Base-by-base conservation (phyloP, 2,888 invertebrate species). In the Archips crataeganus region DNA sequence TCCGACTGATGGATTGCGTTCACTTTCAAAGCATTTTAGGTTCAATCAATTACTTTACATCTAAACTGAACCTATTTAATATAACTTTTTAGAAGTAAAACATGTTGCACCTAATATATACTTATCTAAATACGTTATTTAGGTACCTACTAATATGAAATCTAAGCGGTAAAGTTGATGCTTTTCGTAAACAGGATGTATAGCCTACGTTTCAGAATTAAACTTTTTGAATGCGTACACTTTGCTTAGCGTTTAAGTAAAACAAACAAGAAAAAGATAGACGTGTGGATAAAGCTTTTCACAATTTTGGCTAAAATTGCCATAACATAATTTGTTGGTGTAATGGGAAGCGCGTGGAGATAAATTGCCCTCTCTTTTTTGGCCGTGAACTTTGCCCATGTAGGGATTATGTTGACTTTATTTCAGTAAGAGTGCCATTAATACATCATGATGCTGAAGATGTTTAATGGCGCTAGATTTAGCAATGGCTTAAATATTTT, bases 321-420 rank as follows among this genome's bases (percentile, higher is more conserved):
- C 80, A 81, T 84, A 85, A 83, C 65, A 86, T 87, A 87, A 89
- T 89, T 90, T 89, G 89, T 87, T 82, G 83, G 78, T 82, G 84
- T 87, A 88, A 89, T 88, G 87, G 85, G 83, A 81, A 81, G 81
- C 79, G 82, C 79, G 84, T 76, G 71, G 80, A 86, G 84, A 90
- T 85, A 87, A 89, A 90, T 90, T 85, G 83, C 81, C 81, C 75
- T 83, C 77, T 81, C 70, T 79, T 77, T 78, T 74, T 73, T 76
- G 83, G 60, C 90, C 89, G 86, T 90, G 88, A 89, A 87, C 86
- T 84, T 79, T 78, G 75, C 66, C 76, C 71, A 71, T 83, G 81
- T 80, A 83, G 81, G 81, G 78, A 79, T 77, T 81, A 80, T 78
- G 81, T 84, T 82, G 80, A 83, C 81, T 81, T 77, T 83, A 72